These are phyloP conservation scores for Girardinichthys multiradiatus DNA, from an alignment of 2,113 vertebrate genomes.

Conservation along the genomic window DNA sequence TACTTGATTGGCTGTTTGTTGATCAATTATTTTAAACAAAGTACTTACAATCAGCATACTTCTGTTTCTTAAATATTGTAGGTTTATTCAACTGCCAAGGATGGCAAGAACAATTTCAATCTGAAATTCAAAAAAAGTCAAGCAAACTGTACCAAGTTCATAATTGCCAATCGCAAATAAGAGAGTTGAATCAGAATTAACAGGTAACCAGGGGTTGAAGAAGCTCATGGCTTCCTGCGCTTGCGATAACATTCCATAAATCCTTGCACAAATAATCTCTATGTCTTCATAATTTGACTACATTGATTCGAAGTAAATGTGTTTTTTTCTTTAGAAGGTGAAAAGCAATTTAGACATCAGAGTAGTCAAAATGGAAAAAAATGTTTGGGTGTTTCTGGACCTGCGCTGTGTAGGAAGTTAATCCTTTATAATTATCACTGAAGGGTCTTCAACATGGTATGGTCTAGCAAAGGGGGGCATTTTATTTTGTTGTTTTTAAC, in stretches of 20 bases:
- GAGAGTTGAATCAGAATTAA: neutral
- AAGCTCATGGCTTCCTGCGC: too few species aligned
- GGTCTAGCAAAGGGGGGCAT: too few species aligned
- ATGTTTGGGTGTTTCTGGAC: too few species aligned
- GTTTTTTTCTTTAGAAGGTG: too few species aligned
- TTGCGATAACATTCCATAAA: too few species aligned
- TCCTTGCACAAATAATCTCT: neutral
- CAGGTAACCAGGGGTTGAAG: neutral
- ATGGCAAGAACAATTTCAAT: neutral
- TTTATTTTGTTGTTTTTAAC: too few species aligned
- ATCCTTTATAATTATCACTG: too few species aligned
- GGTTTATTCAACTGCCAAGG: too few species aligned
- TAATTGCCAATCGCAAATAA: neutral
- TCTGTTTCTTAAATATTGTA: too few species aligned
- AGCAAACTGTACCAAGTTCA: neutral
- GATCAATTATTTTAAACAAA: neutral
- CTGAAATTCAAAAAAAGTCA: neutral
- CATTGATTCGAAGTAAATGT: neutral
- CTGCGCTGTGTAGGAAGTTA: too few species aligned
- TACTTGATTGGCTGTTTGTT: neutral
- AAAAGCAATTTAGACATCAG: neutral
- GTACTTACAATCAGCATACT: too few species aligned
- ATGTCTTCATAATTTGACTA: neutral
- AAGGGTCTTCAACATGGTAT: too few species aligned
- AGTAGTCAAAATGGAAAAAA: neutral